Evolutionary conservation across 2,113 vertebrate genomes (phyloP).

Genomic region (Kryptolebias marmoratus): DNA sequence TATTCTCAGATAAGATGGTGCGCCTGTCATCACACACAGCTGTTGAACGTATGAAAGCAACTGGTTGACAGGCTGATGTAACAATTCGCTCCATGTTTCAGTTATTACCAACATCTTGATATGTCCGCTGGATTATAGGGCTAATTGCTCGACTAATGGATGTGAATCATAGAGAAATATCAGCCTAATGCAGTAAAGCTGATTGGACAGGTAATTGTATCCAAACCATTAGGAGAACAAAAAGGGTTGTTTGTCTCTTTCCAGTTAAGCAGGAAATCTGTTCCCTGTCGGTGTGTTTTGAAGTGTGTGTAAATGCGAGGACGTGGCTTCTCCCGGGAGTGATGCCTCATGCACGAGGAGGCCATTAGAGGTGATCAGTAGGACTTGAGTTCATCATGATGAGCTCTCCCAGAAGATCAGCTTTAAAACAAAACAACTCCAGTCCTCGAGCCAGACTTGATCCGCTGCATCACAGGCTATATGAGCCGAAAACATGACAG

Average conservation of each 20-base stretch:
- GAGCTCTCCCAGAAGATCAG: conserved; percentile 35
- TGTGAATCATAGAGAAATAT: conserved; percentile 30
- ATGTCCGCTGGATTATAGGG: neutral
- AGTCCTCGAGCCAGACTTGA: conserved; percentile 25
- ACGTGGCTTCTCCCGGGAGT: conserved; percentile 23
- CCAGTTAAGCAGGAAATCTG: conserved; percentile 5
- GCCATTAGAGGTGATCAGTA: conserved; percentile 58
- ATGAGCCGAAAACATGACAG: no score
- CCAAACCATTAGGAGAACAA: conserved; percentile 34
- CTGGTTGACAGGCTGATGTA: neutral
- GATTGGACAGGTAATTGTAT: conserved; percentile 31
- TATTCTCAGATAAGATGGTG: neutral
- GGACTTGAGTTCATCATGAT: conserved; percentile 37
- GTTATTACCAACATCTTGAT: neutral
- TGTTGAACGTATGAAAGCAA: neutral
- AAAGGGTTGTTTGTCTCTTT: conserved; percentile 23
- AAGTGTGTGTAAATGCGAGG: conserved; percentile 26
- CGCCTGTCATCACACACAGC: neutral
- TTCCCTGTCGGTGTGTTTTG: conserved; percentile 4
- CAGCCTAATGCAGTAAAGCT: conserved; percentile 7
- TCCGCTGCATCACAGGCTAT: conserved; percentile 13
- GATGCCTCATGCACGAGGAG: conserved; percentile 23
- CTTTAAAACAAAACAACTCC: conserved; percentile 16
- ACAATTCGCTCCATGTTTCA: neutral
- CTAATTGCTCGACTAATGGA: conserved; percentile 26